Percentiles rank a stretch among this genome's conserved stretches.
Evolutionary conservation across 2,888 invertebrate genomes (phyloP).

Genomic region (Steinernema carpocapsae): DNA sequence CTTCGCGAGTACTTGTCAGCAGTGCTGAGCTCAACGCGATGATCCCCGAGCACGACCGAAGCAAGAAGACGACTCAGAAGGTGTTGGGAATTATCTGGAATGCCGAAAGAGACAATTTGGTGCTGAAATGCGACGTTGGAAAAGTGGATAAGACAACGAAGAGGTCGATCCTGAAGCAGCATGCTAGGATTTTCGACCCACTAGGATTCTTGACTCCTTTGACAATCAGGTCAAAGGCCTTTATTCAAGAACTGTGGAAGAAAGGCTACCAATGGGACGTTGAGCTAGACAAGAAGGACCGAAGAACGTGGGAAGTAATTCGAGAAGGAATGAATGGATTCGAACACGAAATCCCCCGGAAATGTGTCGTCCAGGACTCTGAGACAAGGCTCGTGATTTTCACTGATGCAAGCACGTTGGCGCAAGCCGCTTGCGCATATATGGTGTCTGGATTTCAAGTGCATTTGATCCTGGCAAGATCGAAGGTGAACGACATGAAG

Average conservation of each 20-base stretch:
- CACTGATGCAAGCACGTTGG: neutral
- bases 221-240: conserved; percentile 53
- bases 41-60: conserved; percentile 27
- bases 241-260: conserved; percentile 62
- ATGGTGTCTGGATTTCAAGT: neutral
- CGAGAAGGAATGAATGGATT: neutral
- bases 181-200: conserved; percentile 64
- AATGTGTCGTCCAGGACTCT: neutral
- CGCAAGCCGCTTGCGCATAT: conserved; percentile 3
- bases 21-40: conserved; percentile 22
- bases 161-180: conserved; percentile 46
- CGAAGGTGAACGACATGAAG: neutral
- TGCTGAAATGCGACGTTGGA: conserved; percentile 28
- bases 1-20: conserved; percentile 43
- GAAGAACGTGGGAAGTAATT: neutral
- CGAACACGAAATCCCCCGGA: neutral
- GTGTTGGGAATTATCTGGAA: conserved; percentile 52
- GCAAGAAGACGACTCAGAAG: conserved; percentile 3
- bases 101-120: too few relatives aligned
- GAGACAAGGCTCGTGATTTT: neutral
- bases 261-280: neutral
- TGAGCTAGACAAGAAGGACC: neutral
- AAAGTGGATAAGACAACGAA: too few relatives aligned
- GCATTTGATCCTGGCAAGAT: neutral
- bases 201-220: conserved; percentile 59